Percentiles rank a stretch among this genome's conserved stretches.
Evolutionary conservation across 2,797 vertebrate species (phyloP).

Genomic region (Falco concolor): DNA sequence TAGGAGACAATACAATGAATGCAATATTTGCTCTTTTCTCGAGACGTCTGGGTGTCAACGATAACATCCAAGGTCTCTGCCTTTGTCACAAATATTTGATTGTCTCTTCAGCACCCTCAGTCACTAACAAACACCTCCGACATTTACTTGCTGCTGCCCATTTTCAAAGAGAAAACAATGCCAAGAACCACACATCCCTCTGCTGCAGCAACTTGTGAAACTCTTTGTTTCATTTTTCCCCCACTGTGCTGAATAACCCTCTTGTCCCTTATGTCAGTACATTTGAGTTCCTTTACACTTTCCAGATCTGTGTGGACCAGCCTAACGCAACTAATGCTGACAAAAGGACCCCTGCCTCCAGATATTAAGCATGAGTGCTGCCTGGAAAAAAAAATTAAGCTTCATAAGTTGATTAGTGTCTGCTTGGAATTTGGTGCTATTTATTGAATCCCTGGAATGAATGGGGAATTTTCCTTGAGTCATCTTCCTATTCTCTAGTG

Average conservation of each 20-base stretch:
- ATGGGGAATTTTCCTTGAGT: slow-evolving; percentile 2
- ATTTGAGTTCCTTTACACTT: not conserved
- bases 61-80: slow-evolving; percentile 32
- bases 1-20: not conserved
- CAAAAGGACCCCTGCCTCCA: not conserved
- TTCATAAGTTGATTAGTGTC: not conserved
- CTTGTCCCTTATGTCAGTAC: not conserved
- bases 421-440: not conserved
- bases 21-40: not conserved
- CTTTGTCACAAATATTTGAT: slow-evolving; percentile 4
- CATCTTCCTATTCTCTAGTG: not conserved
- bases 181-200: not conserved
- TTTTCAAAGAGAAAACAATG: not conserved
- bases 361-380: not conserved
- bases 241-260: not conserved
- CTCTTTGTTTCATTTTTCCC: not conserved
- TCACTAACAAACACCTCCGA: not conserved
- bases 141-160: not conserved
- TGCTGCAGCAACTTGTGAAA: not conserved
- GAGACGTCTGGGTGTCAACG: not conserved
- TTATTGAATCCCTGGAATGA: not conserved
- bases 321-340: not conserved
- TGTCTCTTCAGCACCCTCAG: not conserved
- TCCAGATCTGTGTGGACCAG: not conserved
- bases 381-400: not conserved